Conservation (phyloP, 2,113 vertebrate genomes). For the Platysternon megacephalum region DNA sequence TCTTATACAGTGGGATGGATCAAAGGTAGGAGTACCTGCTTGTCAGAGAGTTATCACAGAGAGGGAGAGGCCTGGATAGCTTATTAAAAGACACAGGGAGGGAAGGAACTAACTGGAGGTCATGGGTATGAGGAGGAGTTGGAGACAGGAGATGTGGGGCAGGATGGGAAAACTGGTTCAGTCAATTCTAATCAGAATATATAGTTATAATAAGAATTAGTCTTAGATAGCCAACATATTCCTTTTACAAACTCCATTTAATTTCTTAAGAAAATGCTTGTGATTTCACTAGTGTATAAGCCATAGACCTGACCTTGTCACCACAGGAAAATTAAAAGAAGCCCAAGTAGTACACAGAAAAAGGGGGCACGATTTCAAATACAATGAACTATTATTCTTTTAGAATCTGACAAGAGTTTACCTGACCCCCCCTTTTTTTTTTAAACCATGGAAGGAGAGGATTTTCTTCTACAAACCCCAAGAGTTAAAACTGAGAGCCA, state of each 20-base stretch:
- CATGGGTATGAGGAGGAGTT: not conserved
- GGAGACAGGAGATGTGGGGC: not conserved
- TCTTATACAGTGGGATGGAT: too few species aligned
- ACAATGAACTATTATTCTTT: not conserved
- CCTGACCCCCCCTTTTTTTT: too few species aligned
- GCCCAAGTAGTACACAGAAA: too few species aligned
- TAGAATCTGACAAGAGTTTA: not conserved
- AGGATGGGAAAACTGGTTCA: not conserved
- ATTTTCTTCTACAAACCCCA: not conserved
- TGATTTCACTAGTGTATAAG: not conserved
- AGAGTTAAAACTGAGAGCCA: not conserved
- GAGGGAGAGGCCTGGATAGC: not conserved
- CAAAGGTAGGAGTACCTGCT: not conserved
- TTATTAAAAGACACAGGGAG: not conserved
- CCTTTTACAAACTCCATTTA: not conserved
- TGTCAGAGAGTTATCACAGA: not conserved
- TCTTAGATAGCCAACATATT: not conserved
- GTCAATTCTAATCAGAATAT: not conserved
- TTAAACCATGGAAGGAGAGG: not conserved
- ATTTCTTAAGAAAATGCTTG: not conserved
- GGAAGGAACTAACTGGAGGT: not conserved
- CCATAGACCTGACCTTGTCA: not conserved
- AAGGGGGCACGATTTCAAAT: not conserved
- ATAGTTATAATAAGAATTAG: not conserved
- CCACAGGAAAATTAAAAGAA: too few species aligned